Percentiles rank a stretch among this genome's conserved stretches.
These are phyloP conservation scores for Dromaius novaehollandiae DNA, from an alignment of 2,113 vertebrate genomes.

Conservation along the genomic window DNA sequence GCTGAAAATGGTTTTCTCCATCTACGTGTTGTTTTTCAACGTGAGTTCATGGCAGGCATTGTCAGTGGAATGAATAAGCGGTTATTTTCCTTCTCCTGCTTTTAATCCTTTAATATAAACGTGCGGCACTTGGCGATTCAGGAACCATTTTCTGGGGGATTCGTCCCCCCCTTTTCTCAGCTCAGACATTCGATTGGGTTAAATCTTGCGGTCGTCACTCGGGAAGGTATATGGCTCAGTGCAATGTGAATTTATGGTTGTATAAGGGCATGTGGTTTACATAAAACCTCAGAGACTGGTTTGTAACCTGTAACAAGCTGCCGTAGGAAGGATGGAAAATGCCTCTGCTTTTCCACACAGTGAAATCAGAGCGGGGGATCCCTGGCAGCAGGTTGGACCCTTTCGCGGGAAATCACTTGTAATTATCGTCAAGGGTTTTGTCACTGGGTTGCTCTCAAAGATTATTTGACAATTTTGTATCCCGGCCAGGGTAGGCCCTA, in stretches of 20 bases:
- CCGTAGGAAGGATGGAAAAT: background rate
- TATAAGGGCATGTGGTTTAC: background rate
- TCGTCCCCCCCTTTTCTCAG: background rate
- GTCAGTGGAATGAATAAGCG: background rate
- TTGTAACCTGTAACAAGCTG: background rate
- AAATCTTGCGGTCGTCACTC: background rate
- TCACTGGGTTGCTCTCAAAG: background rate
- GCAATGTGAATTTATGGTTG: background rate
- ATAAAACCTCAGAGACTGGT: background rate
- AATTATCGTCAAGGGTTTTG: background rate
- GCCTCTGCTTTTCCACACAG: background rate
- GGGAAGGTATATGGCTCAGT: background rate
- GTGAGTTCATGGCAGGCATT: background rate
- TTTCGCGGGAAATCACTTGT: background rate
- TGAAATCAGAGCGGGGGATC: background rate
- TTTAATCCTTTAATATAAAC: background rate
- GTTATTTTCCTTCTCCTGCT: background rate
- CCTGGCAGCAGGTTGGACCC: too few species aligned
- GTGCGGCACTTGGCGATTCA: background rate
- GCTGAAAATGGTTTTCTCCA: background rate
- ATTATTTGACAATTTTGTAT: background rate
- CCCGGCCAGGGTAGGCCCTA: background rate
- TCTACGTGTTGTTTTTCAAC: slow-evolving; percentile 19
- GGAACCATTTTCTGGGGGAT: background rate
- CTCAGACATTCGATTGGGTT: background rate